These are phyloP conservation scores for Campylomormyrus numenius DNA, from an alignment of 2,113 vertebrate genomes.

Conservation along the genomic window DNA sequence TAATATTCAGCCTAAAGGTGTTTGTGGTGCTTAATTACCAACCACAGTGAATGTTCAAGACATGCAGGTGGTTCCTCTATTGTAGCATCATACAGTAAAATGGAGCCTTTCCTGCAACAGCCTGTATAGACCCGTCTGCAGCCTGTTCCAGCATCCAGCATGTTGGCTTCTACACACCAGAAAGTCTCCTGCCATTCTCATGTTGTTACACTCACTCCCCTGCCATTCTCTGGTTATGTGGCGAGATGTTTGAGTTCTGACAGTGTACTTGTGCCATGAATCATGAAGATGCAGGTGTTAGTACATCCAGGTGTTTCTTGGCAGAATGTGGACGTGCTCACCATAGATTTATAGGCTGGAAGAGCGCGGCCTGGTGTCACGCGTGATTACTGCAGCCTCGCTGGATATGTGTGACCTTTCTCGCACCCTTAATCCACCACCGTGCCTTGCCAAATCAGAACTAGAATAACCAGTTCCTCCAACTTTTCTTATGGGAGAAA, in stretches of 20 bases:
- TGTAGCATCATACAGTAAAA: not conserved
- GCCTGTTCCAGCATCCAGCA: not conserved
- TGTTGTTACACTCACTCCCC: not conserved
- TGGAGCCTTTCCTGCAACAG: not conserved
- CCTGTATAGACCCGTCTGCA: not conserved
- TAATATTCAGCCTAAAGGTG: not conserved
- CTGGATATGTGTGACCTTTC: not conserved
- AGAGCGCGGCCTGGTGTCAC: not conserved
- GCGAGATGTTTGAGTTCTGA: not conserved
- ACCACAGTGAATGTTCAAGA: not conserved
- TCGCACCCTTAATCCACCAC: not conserved
- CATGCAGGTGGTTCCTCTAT: not conserved
- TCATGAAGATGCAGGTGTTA: not conserved
- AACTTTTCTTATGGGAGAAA: slow-evolving; percentile 20
- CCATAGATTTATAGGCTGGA: not conserved
- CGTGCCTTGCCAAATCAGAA: not conserved
- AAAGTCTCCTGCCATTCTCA: not conserved
- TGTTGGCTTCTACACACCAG: not conserved
- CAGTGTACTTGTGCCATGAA: not conserved
- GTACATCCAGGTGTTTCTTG: not conserved
- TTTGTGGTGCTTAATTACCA: not conserved
- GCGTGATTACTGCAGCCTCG: not conserved
- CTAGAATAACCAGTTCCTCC: not conserved
- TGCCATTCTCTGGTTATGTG: not conserved
- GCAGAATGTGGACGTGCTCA: not conserved